Percentiles rank a stretch among this genome's conserved stretches.
Conservation (phyloP, 2,888 invertebrate genomes). For the Mimumesa dahlbomi region DNA sequence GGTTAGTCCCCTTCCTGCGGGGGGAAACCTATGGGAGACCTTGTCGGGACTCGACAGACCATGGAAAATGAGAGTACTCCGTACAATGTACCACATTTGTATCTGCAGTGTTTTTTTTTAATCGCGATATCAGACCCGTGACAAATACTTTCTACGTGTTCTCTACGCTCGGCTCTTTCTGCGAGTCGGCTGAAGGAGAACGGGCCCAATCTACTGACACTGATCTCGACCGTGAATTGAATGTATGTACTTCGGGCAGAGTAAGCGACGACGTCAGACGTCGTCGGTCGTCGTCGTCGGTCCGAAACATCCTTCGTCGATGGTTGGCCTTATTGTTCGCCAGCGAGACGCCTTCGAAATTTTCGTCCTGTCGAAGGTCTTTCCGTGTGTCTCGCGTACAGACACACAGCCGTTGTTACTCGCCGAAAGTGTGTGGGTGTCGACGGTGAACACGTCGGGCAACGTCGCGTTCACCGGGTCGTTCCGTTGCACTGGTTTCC, state of each 20-base stretch:
- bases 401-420: neutral
- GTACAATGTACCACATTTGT: too few relatives aligned
- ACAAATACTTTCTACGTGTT: conserved; percentile 61
- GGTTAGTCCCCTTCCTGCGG: too few relatives aligned
- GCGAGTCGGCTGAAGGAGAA: conserved; percentile 39
- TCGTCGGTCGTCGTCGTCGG: neutral
- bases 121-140: conserved; percentile 40
- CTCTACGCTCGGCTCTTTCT: conserved; percentile 39
- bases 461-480: conserved; percentile 31
- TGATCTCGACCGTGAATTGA: conserved; percentile 31
- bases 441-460: conserved; percentile 30
- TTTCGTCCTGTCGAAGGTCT: neutral
- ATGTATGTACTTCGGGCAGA: neutral
- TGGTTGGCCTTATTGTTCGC: neutral
- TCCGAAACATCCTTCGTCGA: neutral
- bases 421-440: conserved; percentile 28
- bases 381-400: conserved; percentile 6
- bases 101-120: too few relatives aligned
- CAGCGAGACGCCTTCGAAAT: neutral
- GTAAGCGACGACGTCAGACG: neutral
- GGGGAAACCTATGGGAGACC: conserved; percentile 57
- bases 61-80: conserved; percentile 69
- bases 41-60: conserved; percentile 67
- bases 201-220: conserved; percentile 42
- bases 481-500: conserved; percentile 44